Base-by-base conservation (phyloP, 2,888 invertebrate species). In the Gisinianus flammeolus region DNA sequence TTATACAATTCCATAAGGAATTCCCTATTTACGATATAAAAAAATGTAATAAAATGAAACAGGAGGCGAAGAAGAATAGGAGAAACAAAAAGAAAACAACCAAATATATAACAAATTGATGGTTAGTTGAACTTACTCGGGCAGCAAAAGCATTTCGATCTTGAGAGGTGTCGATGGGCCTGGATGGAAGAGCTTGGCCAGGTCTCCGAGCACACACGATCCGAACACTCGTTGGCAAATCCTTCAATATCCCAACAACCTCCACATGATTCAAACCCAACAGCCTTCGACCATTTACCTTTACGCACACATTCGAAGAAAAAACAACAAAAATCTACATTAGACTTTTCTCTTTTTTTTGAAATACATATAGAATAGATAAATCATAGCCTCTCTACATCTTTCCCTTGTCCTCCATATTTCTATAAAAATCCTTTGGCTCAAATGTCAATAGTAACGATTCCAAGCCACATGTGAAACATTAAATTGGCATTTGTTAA, bases 211-310 rank as follows among this genome's bases (percentile, higher is more conserved):
- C 95, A 87, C 96, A 96, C 81, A 96, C 95, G 91, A 97, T 93
- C 85, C 95, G 92, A 83, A 97, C 96, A 86, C 94, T 33, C n/a
- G n/a, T n/a, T 0, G 96, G 96, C 84, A 96, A 88, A 87, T 96
- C 96, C 88, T 97, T 96, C 66, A 98, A 89, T 84, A 96, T 96
- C 79, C 93, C 93, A 80, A 97, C 96, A 82, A 98, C 97, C 87
- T 96, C 96, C 85, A 96, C 90, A 88, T 97, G 97, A 87, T 96
- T 96, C 91, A 96, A 93, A 19, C 98, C 97, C 79, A 95, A 89
- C 73, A 96, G 88, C 79, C 93, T 91, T 86, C 94, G 92, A 0
- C 96, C 95, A 88, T 98, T 97, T 74, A 97, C 96, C 91, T 96
- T n/a, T n/a, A n/a, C n/a, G n/a, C n/a, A n/a, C n/a, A n/a, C n/a